Percentiles rank a stretch among this genome's conserved stretches.
Evolutionary conservation across 2,113 vertebrate genomes (phyloP).

Genomic region (Pelodiscus sinensis): DNA sequence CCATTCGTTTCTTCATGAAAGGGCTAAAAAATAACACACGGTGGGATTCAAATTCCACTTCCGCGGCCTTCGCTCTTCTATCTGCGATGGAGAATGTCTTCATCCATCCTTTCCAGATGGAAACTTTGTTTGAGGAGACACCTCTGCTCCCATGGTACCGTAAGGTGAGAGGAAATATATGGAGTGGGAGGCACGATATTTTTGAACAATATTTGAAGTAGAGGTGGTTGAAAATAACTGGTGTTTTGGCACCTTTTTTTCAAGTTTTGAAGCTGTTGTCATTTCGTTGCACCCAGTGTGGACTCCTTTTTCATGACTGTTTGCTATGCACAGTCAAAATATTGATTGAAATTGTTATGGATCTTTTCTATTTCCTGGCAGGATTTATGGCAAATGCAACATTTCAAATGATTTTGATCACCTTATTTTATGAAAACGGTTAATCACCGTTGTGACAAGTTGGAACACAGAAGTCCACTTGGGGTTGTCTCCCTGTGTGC

Average conservation of each 20-base stretch:
- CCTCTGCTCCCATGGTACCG: slow-evolving; percentile 79
- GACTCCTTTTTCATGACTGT: background rate
- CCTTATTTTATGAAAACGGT: slow-evolving; percentile 36
- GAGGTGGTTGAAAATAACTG: background rate
- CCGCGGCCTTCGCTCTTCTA: too few species aligned
- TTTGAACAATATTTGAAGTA: background rate
- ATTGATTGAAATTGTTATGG: background rate
- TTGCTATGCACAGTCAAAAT: background rate
- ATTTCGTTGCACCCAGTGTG: background rate
- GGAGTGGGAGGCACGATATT: fast-evolving
- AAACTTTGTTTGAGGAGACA: slow-evolving; percentile 78
- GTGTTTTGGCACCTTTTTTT: too few species aligned
- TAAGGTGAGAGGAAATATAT: slow-evolving; percentile 18
- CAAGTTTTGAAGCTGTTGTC: background rate
- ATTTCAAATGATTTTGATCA: background rate
- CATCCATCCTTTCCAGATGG: too few species aligned
- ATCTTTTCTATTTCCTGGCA: background rate
- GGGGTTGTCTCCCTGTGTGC: too few species aligned
- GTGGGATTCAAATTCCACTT: too few species aligned
- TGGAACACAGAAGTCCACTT: too few species aligned
- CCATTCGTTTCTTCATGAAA: too few species aligned
- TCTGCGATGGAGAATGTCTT: too few species aligned
- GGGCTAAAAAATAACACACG: too few species aligned
- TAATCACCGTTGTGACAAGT: background rate
- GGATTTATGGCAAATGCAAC: background rate